Conservation (phyloP, 2,888 invertebrate genomes). For the Campaea margaritaria region DNA sequence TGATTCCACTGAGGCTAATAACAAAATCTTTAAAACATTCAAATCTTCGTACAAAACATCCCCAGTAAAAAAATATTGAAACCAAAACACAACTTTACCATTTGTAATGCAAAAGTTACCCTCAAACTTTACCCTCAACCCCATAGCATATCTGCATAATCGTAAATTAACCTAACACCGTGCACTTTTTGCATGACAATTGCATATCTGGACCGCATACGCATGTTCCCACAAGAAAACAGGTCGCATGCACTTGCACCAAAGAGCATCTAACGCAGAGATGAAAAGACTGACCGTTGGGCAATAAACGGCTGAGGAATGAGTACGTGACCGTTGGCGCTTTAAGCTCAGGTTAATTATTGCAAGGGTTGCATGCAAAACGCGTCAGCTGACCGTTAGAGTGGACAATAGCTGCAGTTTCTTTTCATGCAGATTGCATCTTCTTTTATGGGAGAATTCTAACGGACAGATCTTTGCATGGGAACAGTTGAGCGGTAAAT, state of each 20-base stretch:
- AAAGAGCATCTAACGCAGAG: conserved; percentile 41
- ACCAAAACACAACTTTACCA: conserved; percentile 36
- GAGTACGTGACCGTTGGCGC: conserved; percentile 25
- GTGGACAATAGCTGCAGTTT: conserved; percentile 43
- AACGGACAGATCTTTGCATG: conserved; percentile 32
- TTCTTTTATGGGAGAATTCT: conserved; percentile 31
- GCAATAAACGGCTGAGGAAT: conserved; percentile 38
- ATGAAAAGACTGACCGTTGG: conserved; percentile 56
- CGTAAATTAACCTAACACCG: conserved; percentile 67
- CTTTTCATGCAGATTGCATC: conserved; percentile 26
- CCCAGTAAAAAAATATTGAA: conserved; percentile 21
- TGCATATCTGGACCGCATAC: conserved; percentile 36
- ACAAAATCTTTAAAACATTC: too few species aligned
- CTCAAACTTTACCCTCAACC: conserved; percentile 43
- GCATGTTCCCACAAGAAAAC: conserved; percentile 64
- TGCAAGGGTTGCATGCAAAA: conserved; percentile 67
- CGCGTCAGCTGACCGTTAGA: conserved; percentile 60
- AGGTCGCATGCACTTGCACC: conserved; percentile 73
- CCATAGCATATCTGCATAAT: conserved; percentile 67
- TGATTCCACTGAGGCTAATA: too few species aligned
- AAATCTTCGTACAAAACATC: background rate
- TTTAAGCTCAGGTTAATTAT: conserved; percentile 50
- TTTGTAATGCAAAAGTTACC: conserved; percentile 49
- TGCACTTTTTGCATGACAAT: conserved; percentile 68
- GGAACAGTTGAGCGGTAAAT: background rate